Evolutionary conservation across 2,797 vertebrate species (phyloP), one percentile per base, ranked within the genome.

Genomic region (Dermochelys coriacea): DNA sequence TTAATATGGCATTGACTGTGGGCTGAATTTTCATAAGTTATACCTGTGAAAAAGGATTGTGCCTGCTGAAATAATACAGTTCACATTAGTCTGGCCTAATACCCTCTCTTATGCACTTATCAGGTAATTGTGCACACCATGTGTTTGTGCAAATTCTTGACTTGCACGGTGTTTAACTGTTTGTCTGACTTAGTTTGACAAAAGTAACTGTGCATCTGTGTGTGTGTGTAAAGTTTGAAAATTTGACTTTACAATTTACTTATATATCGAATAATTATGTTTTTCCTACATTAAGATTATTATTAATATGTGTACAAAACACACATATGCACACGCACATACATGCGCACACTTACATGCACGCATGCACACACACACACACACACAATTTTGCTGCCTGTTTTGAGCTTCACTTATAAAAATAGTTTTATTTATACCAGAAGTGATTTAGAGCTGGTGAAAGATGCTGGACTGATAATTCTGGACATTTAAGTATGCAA

Each of bases 41-140:
- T 12, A 82, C 47, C 47, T 94, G 37, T 85, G 34, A 5, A 34
- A 57, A 85, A 54, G 29, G 2, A 77, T 85, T 88, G 80, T 0
- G 0, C 19, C 54, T 64, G 45, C 54, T 92, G 50, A 94, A 90
- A 84, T 90, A 78, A 90, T 90, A 68, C 50, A 6, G 78, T 64
- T 47, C 86, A 19, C 75, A 78, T 90, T 74, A 80, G 34, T 74
- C 82, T 95, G 15, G 88, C 57, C 16, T 92, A 88, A 90, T 88
- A 29, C 88, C 59, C 9, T 34, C 61, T 64, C 15, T 8, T 64
- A 64, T 64, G 61, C 61, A 64, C 50, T 82, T 91, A 18, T 12
- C 29, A 92, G 83, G 80, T 84, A 82, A 88, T 19, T 87, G n/a
- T 41, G 61, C 68, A 41, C 1, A 71, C 86, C 86, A 81, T 77